phyloP scores from a whole-genome alignment of 1,140 invertebrate species.

The Pemphigus obesinymphae region DNA sequence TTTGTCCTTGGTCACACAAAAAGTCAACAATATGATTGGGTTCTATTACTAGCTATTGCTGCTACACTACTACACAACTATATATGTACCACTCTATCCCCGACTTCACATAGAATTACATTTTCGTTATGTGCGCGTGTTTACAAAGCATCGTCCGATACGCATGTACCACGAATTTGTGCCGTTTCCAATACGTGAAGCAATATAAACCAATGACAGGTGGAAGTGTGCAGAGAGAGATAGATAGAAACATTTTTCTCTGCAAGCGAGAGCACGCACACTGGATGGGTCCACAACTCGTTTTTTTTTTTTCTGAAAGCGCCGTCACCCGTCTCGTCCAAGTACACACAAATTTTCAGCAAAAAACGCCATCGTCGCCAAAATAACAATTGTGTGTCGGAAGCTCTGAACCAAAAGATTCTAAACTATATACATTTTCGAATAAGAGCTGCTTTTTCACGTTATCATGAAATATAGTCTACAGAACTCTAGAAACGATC shows the following conservation, averaged over 20 bases:
- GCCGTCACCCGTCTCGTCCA: neutral
- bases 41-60: neutral
- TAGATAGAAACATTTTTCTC: neutral
- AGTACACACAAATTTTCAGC: neutral
- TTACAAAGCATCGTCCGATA: slow-evolving; percentile 34
- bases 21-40: slow-evolving; percentile 41
- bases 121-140: neutral
- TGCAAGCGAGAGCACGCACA: neutral
- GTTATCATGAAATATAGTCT: too few species aligned
- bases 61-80: neutral
- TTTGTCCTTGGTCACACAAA: slow-evolving; percentile 41
- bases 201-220: slow-evolving; percentile 34
- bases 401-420: too few species aligned
- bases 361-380: neutral
- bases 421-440: too few species aligned
- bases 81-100: neutral
- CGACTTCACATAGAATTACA: slow-evolving; percentile 23
- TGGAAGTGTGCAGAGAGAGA: neutral
- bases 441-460: too few species aligned
- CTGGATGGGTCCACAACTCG: neutral
- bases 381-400: too few species aligned
- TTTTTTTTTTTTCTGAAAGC: neutral
- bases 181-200: slow-evolving; percentile 38
- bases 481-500: too few species aligned
- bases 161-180: slow-evolving; percentile 38